Percentiles rank a stretch among this genome's conserved stretches.
These are phyloP conservation scores for Troides aeacus DNA, from an alignment of 2,888 invertebrate species.

Conservation along the genomic window DNA sequence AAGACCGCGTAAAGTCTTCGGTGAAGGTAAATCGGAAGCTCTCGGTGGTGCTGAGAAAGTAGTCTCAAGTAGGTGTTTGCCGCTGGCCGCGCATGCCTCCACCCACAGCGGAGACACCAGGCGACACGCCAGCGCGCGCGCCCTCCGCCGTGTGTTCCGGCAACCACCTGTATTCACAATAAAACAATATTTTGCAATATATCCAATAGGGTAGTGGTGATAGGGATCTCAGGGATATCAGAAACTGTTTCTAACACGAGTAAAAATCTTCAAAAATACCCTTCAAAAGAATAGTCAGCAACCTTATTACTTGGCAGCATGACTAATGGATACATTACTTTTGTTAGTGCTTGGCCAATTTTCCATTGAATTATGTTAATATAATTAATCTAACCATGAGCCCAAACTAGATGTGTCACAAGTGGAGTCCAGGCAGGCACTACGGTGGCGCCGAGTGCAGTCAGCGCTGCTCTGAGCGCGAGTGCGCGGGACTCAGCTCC, in stretches of 20 bases:
- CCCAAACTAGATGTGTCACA: conserved; percentile 69
- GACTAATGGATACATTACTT: too few species aligned
- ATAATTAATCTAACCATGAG: conserved; percentile 47
- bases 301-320: too few species aligned
- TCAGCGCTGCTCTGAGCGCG: conserved; percentile 59
- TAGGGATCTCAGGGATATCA: too few species aligned
- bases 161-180: conserved; percentile 50
- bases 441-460: conserved; percentile 63
- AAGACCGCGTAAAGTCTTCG: conserved; percentile 48
- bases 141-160: conserved; percentile 50
- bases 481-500: conserved; percentile 56
- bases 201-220: too few species aligned
- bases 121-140: conserved; percentile 55
- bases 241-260: too few species aligned
- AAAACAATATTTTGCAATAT: too few species aligned
- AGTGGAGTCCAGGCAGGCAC: conserved; percentile 60
- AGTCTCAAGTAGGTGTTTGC: conserved; percentile 48
- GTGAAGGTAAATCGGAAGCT: conserved; percentile 66
- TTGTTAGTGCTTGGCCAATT: too few species aligned
- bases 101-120: conserved; percentile 72
- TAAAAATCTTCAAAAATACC: too few species aligned
- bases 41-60: conserved; percentile 61
- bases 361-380: too few species aligned
- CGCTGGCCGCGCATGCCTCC: conserved; percentile 62
- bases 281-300: too few species aligned